Conservation (phyloP, 2,888 invertebrate species). For the Heliconius ethilla region DNA sequence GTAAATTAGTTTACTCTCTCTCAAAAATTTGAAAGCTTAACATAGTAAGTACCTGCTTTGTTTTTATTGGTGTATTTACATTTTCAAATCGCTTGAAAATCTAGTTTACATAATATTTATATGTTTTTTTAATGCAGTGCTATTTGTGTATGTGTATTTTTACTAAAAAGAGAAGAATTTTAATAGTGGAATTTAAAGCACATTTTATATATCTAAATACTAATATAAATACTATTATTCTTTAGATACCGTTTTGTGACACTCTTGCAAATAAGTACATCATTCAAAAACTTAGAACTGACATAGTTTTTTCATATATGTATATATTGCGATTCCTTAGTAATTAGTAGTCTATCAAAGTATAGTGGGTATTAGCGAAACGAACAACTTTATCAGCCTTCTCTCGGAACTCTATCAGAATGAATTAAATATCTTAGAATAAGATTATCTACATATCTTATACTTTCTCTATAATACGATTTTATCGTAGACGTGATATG, state of each 20-base stretch:
- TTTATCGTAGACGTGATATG: not conserved
- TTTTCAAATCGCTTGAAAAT: not conserved
- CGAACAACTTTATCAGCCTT: not conserved
- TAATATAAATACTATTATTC: too few relatives aligned
- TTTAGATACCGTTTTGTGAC: too few relatives aligned
- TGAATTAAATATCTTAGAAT: not conserved
- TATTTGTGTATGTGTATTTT: too few relatives aligned
- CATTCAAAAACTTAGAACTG: not conserved
- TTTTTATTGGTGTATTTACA: not conserved
- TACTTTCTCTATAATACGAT: not conserved
- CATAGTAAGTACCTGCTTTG: not conserved
- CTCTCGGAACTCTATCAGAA: too few relatives aligned
- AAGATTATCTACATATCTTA: not conserved
- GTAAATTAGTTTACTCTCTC: not conserved
- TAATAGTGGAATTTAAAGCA: too few relatives aligned
- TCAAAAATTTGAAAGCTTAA: constrained; percentile 1
- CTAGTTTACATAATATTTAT: too few relatives aligned
- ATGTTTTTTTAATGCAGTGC: too few relatives aligned
- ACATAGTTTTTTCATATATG: not conserved
- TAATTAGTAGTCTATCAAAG: not conserved
- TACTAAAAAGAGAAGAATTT: too few relatives aligned
- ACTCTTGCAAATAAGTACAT: not conserved
- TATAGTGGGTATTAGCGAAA: not conserved
- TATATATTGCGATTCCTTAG: too few relatives aligned
- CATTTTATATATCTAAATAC: too few relatives aligned